Percentiles rank a stretch among this genome's conserved stretches.
These are phyloP conservation scores for Trissolcus brochymenae DNA, from an alignment of 2,888 invertebrate species.

Conservation along the genomic window DNA sequence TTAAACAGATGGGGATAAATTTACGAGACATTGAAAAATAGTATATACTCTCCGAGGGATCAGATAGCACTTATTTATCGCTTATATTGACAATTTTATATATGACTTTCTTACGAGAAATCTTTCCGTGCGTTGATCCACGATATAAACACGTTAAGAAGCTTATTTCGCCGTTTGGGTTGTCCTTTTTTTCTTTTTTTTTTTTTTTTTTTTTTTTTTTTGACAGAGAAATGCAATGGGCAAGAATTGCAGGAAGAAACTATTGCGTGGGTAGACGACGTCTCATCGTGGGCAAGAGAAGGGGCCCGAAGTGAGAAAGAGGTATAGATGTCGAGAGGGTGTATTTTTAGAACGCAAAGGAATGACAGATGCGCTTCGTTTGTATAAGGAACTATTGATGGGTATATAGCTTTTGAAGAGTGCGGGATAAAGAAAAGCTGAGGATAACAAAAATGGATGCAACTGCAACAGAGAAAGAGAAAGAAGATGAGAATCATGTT, in stretches of 20 bases:
- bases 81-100: slow-evolving; percentile 9
- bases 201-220: slow-evolving; percentile 24
- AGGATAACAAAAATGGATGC: neutral
- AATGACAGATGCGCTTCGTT: slow-evolving; percentile 72
- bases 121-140: slow-evolving; percentile 27
- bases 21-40: no score
- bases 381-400: slow-evolving; percentile 73
- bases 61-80: no score
- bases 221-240: slow-evolving; percentile 31
- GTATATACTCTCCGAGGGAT: no score
- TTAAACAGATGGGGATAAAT: no score
- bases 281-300: slow-evolving; percentile 26
- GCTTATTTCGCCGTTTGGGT: slow-evolving; percentile 15
- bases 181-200: neutral
- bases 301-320: slow-evolving; percentile 18
- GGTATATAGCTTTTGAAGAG: slow-evolving; percentile 61
- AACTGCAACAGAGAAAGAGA: neutral
- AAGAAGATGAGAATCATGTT: no score
- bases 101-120: slow-evolving; percentile 12
- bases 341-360: slow-evolving; percentile 72
- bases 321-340: slow-evolving; percentile 39
- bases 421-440: slow-evolving; percentile 1
- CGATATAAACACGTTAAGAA: slow-evolving; percentile 40
- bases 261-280: slow-evolving; percentile 46
- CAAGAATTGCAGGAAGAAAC: slow-evolving; percentile 54